Conservation (phyloP, 37 sponge, comb jelly and placozoan species). For the Diacarnus erythraeanus region DNA sequence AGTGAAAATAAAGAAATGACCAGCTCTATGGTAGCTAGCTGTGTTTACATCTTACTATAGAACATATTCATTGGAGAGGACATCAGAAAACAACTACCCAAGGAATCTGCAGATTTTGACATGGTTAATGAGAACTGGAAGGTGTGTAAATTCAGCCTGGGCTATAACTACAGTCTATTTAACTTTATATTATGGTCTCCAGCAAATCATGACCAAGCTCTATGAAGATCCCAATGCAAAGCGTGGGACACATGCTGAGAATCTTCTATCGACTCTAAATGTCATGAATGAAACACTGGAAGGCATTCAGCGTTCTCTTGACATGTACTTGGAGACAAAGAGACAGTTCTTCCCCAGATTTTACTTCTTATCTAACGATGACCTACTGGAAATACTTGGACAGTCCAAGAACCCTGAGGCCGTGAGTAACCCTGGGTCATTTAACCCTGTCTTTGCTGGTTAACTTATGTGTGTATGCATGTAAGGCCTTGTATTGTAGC, state of each 20-base stretch:
- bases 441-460: too few relatives aligned
- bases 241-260: constrained; percentile 88
- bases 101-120: constrained; percentile 93
- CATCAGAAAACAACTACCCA: constrained; percentile 96
- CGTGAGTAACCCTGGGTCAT: constrained; percentile 41
- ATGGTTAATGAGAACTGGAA: constrained; percentile 91
- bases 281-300: constrained; percentile 93
- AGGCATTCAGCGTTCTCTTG: constrained; percentile 93
- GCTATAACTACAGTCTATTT: too few relatives aligned
- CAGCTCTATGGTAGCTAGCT: too few relatives aligned
- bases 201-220: constrained; percentile 79
- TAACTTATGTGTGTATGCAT: too few relatives aligned
- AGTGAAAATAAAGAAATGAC: too few relatives aligned
- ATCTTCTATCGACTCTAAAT: constrained; percentile 81
- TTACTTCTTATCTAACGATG: constrained; percentile 99
- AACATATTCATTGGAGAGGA: constrained; percentile 98
- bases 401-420: constrained; percentile 97
- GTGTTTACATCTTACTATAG: too few relatives aligned
- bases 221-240: constrained; percentile 88
- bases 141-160: constrained; percentile 30
- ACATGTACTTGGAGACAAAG: constrained; percentile 99
- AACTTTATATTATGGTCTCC: too few relatives aligned
- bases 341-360: constrained; percentile 97
- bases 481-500: too few relatives aligned
- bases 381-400: constrained; percentile 97